These are phyloP conservation scores for Ypsolopha scabrella DNA, from an alignment of 2,888 invertebrate species.

Conservation along the genomic window DNA sequence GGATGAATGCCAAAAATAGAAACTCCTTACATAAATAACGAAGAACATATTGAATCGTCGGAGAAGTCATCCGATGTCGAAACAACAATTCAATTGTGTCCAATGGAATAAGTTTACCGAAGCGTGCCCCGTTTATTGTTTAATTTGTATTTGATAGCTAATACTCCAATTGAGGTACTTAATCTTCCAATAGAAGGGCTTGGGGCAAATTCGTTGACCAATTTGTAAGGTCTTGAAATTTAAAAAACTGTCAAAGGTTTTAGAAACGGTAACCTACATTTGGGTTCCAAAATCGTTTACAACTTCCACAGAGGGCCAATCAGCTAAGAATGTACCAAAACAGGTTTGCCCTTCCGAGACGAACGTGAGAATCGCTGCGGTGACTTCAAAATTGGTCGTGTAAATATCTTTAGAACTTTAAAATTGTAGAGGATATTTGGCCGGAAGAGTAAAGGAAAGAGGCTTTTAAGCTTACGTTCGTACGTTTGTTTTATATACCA, in stretches of 20 bases:
- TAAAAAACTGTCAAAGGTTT: neutral
- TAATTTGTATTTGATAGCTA: neutral
- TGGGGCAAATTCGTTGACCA: neutral
- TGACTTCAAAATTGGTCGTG: neutral
- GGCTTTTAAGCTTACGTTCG: too few relatives aligned
- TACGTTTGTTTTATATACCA: too few relatives aligned
- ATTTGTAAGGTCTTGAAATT: neutral
- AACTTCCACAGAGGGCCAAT: neutral
- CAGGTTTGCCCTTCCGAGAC: neutral
- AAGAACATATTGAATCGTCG: neutral
- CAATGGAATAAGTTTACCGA: neutral
- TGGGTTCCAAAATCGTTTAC: neutral
- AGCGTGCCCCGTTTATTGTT: neutral
- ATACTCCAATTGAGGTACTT: neutral
- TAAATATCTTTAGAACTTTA: too few relatives aligned
- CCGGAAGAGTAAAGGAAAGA: too few relatives aligned
- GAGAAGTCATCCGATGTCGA: neutral
- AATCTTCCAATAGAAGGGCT: neutral
- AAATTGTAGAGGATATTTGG: too few relatives aligned
- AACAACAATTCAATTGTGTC: neutral
- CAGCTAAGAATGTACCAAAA: conserved; percentile 1
- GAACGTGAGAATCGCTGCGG: neutral
- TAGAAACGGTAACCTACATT: neutral
- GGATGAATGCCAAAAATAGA: too few relatives aligned
- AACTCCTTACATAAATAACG: too few relatives aligned